Percentiles rank a stretch among this genome's conserved stretches.
Conservation (phyloP, 1,140 invertebrate species). For the Pteromalus puparum region DNA sequence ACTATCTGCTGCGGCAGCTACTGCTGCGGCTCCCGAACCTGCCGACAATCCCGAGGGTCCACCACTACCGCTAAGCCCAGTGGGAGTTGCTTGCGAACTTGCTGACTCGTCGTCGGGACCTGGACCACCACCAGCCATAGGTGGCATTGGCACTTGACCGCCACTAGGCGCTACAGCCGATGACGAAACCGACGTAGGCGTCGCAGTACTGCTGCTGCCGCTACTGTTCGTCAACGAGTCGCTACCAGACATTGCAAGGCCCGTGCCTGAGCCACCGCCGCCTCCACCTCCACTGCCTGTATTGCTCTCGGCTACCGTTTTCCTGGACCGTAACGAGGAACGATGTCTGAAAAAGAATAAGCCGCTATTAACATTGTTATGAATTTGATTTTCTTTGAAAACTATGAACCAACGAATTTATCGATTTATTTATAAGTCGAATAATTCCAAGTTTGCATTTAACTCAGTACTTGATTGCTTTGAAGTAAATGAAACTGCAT, state of each 20-base stretch:
- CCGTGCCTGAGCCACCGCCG: constrained; percentile 66
- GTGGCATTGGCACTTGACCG: neutral
- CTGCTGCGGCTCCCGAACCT: constrained; percentile 68
- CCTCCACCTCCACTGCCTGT: constrained; percentile 62
- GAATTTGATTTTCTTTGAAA: neutral
- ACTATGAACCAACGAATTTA: neutral
- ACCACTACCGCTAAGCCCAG: constrained; percentile 60
- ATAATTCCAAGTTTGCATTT: neutral
- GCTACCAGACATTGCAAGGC: constrained; percentile 68
- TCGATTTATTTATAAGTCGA: neutral
- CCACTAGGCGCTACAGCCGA: constrained; percentile 59
- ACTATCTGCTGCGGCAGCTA: constrained; percentile 71
- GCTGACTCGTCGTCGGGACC: neutral
- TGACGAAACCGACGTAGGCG: constrained; percentile 65
- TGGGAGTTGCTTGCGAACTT: neutral
- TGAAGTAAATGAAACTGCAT: neutral
- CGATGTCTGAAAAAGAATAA: constrained; percentile 71
- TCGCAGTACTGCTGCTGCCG: constrained; percentile 47
- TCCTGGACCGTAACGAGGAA: constrained; percentile 78
- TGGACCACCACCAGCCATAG: neutral
- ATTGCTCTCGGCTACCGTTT: constrained; percentile 65
- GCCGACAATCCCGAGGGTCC: constrained; percentile 72
- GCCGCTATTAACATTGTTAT: neutral
- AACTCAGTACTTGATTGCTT: neutral
- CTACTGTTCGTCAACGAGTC: constrained; percentile 66